Evolutionary conservation across 1,140 invertebrate species (phyloP), one percentile per base, ranked within the genome.

Genomic region (Camponotus pennsylvanicus): DNA sequence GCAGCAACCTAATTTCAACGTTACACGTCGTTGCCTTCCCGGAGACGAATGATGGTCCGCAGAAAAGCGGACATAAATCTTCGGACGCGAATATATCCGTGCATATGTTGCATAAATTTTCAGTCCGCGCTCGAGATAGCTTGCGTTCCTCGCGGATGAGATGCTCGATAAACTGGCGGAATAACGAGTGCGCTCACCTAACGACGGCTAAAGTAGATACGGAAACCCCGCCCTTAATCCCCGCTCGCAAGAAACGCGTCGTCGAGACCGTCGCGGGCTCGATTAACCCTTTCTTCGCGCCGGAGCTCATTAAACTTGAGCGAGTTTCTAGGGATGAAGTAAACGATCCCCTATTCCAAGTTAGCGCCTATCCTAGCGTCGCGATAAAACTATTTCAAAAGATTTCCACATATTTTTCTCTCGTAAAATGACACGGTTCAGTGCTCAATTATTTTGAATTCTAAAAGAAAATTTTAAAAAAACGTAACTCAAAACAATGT

Each of bases 271-370:
- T 71, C 55, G 55, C n/a, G 79, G n/a, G 55, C 73, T 83, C 79
- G 69, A 83, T 83, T 75, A 83, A 83, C 55, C 57, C 79, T 59
- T 37, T 79, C 42, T 79, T 61, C 79, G 42, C 67, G 52, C 40
- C 45, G 40, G 37, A 37, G 40, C 37, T 57, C 49, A 59, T 80
- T 80, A 70, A 70, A 80, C 63, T 42, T 55, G 52, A 34, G 34
- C 27, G 66, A 42, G 27, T 45, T 82, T n/a, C 55, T n/a, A 11
- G 52, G 52, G 27, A 59, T 42, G 78, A 42, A 32, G 34, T 13
- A n/a, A 61, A 73, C 52, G 67, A 21, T 18, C 49, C 18, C 21
- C 37, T 27, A 11, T 37, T 61, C 13, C 7, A 8, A 34, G n/a
- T 78, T 32, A 21, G 34, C 64, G 27, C 18, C 34, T 40, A 40